Evolutionary conservation across 1,140 invertebrate species (phyloP).

Genomic region (Zaprionus taronus): DNA sequence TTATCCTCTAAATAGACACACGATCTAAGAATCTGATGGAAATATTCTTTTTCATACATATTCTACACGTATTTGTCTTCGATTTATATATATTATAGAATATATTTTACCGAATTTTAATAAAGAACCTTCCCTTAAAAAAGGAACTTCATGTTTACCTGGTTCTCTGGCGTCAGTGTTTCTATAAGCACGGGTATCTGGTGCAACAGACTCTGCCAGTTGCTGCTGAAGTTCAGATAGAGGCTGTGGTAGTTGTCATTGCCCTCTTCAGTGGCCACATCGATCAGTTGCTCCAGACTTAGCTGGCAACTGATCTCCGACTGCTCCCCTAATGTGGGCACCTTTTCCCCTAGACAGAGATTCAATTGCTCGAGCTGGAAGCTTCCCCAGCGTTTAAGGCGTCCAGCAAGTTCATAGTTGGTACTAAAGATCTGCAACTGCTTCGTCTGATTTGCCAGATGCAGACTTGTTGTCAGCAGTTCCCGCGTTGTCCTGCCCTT

Average conservation of each 20-base stretch:
- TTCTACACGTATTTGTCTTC: no score
- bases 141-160: constrained; percentile 32
- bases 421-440: constrained; percentile 76
- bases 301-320: constrained; percentile 85
- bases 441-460: constrained; percentile 29
- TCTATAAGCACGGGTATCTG: constrained; percentile 86
- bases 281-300: constrained; percentile 85
- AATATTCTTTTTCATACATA: no score
- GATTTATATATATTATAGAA: no score
- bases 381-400: constrained; percentile 79
- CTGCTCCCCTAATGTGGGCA: constrained; percentile 29
- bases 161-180: constrained; percentile 76
- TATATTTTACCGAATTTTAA: no score
- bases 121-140: background rate
- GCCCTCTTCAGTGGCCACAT: constrained; percentile 67
- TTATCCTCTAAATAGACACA: no score
- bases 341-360: constrained; percentile 78
- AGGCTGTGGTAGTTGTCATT: constrained; percentile 85
- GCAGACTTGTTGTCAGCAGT: constrained; percentile 55
- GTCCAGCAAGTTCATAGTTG: constrained; percentile 69
- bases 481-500: constrained; percentile 86
- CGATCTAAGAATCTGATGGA: no score
- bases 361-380: constrained; percentile 85
- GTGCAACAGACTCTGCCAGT: constrained; percentile 84
- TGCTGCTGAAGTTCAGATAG: constrained; percentile 85